Evolutionary conservation across 2,113 vertebrate genomes (phyloP).

Genomic region (Gymnogyps californianus): DNA sequence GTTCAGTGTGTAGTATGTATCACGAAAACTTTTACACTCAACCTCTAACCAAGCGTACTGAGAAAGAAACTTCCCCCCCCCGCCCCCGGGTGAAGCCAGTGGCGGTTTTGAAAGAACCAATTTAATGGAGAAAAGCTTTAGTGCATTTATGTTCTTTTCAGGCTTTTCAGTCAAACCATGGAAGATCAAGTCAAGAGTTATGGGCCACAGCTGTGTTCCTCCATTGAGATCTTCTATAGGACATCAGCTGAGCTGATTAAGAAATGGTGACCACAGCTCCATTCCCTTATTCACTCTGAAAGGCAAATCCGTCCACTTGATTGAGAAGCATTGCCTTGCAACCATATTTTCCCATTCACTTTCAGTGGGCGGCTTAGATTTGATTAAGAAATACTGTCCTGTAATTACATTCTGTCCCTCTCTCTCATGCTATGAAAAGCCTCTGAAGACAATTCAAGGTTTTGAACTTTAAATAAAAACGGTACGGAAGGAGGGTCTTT

Average conservation of each 20-base stretch:
- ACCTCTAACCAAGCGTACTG: neutral
- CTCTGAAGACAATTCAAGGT: neutral
- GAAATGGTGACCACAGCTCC: neutral
- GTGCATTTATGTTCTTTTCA: constrained; percentile 9
- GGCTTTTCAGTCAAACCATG: constrained; percentile 5
- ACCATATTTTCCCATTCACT: neutral
- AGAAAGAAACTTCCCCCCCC: neutral
- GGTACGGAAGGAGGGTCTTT: neutral
- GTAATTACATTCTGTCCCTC: neutral
- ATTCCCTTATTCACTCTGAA: neutral
- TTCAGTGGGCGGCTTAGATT: neutral
- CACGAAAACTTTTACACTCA: neutral
- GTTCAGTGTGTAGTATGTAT: too few species aligned
- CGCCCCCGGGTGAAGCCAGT: neutral
- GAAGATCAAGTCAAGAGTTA: constrained; percentile 40
- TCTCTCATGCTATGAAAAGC: constrained; percentile 11
- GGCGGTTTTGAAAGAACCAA: neutral
- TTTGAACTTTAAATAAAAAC: neutral
- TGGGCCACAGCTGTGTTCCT: neutral
- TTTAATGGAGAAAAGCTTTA: neutral
- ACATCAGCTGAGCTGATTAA: constrained; percentile 32
- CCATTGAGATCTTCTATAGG: neutral
- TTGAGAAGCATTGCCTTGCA: neutral
- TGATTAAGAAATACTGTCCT: constrained; percentile 14
- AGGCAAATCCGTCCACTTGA: neutral